phyloP scores from a whole-genome alignment of 2,797 vertebrate species.

The Siniperca obscura region DNA sequence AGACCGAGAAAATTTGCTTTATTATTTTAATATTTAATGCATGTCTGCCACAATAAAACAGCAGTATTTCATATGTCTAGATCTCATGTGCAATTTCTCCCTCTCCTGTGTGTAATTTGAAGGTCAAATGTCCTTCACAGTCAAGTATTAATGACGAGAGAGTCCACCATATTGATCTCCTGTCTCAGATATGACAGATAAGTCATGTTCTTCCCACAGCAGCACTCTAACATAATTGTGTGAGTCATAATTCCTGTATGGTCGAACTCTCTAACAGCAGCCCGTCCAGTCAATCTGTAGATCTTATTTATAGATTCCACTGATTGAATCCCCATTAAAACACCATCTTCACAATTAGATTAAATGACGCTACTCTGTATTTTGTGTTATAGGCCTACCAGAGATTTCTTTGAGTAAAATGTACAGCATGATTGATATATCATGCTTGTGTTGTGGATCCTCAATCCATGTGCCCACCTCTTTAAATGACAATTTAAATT shows the following conservation, averaged over 20 bases:
- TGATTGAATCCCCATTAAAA: constrained; percentile 32
- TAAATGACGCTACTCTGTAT: constrained; percentile 4
- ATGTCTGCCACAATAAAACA: background rate
- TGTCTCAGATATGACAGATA: constrained; percentile 25
- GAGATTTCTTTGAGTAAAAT: background rate
- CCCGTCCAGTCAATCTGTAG: constrained; percentile 22
- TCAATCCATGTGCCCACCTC: background rate
- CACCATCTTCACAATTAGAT: constrained; percentile 15
- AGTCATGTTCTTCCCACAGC: constrained; percentile 13
- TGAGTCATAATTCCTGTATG: constrained; percentile 41
- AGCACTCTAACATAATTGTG: constrained; percentile 34
- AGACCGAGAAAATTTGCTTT: background rate
- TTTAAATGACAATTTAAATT: background rate
- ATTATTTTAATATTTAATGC: background rate
- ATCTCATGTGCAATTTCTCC: background rate
- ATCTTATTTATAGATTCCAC: constrained; percentile 37
- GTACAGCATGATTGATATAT: background rate
- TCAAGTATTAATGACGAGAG: background rate
- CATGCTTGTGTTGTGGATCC: background rate
- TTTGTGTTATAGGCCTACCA: background rate
- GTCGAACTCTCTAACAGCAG: constrained; percentile 21
- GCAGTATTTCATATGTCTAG: background rate
- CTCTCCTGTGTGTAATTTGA: constrained; percentile 17
- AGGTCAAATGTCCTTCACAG: constrained; percentile 47
- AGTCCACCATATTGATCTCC: constrained; percentile 44